Evolutionary conservation across 2,113 vertebrate species (phyloP).

Genomic region (Oncorhynchus tshawytscha): DNA sequence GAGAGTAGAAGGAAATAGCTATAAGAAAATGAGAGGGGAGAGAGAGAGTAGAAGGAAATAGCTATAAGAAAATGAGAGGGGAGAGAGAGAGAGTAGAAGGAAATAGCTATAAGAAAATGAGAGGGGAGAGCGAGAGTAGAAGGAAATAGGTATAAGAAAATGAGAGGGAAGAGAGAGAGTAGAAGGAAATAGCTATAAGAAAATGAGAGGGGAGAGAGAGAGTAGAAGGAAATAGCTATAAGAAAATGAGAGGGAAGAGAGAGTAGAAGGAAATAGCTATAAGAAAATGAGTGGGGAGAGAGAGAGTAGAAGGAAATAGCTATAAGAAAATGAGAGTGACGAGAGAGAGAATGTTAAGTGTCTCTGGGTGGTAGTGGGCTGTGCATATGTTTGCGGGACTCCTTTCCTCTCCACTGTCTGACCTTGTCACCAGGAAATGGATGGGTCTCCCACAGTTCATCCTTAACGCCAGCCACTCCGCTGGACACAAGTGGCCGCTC

Average conservation of each 20-base stretch:
- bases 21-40: too few relatives aligned
- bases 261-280: too few relatives aligned
- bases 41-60: slow-evolving; percentile 1
- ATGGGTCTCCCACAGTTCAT: slow-evolving; percentile 82
- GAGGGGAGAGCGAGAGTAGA: not conserved
- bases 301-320: slow-evolving; percentile 1
- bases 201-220: slow-evolving; percentile 9
- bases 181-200: slow-evolving; percentile 18
- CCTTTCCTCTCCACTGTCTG: slow-evolving; percentile 72
- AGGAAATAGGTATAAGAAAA: too few relatives aligned
- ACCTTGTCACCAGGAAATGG: slow-evolving; percentile 82
- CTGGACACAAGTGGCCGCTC: slow-evolving; percentile 58
- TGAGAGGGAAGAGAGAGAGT: not conserved
- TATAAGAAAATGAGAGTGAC: slow-evolving; percentile 21
- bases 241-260: not conserved
- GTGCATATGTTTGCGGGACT: slow-evolving; percentile 73
- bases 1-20: too few relatives aligned
- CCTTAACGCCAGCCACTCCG: slow-evolving; percentile 66
- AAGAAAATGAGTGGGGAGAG: too few relatives aligned
- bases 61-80: too few relatives aligned
- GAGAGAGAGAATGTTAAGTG: not conserved
- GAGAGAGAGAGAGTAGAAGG: not conserved
- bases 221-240: not conserved
- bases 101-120: too few relatives aligned
- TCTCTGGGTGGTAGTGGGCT: slow-evolving; percentile 11